phyloP scores from a whole-genome alignment of 2,113 vertebrate species.

The Saiga tatarica region DNA sequence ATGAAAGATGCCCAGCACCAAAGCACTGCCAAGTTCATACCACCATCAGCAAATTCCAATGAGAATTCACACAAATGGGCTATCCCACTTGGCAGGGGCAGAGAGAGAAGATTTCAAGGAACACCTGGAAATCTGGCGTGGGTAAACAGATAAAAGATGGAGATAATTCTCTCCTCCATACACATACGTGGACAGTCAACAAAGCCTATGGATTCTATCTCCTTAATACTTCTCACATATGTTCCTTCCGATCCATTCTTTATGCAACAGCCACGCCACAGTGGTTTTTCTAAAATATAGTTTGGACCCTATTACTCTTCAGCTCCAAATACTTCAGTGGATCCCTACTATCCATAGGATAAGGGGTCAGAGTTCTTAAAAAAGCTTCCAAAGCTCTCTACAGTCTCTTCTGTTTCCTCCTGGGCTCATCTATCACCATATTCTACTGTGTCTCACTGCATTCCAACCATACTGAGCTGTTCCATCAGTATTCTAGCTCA shows the following conservation, averaged over 20 bases:
- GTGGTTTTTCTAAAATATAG: not conserved
- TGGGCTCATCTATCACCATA: not conserved
- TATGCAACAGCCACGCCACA: not conserved
- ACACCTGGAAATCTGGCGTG: not conserved
- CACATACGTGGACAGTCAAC: not conserved
- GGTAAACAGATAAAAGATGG: not conserved
- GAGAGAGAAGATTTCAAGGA: not conserved
- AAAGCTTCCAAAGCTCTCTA: not conserved
- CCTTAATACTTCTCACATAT: not conserved
- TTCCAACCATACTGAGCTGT: not conserved
- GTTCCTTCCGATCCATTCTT: not conserved
- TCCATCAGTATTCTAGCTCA: not conserved
- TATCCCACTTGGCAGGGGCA: not conserved
- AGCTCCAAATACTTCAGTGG: not conserved
- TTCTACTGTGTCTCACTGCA: not conserved
- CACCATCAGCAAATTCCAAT: not conserved
- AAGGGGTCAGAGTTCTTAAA: not conserved
- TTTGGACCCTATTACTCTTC: not conserved
- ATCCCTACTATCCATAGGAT: not conserved
- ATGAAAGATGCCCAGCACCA: not conserved
- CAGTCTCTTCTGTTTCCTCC: not conserved
- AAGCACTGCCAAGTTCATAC: not conserved
- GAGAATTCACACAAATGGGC: not conserved
- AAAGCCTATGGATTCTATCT: not conserved
- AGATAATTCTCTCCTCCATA: not conserved